Conservation (phyloP, 2,113 vertebrate species). For the Eolophus roseicapilla region DNA sequence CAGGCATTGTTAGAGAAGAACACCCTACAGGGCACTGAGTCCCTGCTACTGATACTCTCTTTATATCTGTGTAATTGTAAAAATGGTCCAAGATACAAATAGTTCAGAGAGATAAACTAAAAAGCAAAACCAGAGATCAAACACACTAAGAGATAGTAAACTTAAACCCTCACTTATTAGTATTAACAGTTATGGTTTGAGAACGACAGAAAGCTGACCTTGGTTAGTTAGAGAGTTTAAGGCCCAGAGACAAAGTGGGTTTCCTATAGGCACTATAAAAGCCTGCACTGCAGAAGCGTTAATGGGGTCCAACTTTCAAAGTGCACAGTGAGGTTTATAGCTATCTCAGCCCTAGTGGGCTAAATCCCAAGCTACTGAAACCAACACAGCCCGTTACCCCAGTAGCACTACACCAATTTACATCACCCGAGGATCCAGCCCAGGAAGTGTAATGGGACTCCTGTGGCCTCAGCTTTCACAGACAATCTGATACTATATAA, state of each 20-base stretch:
- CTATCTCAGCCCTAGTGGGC: not conserved
- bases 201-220: not conserved
- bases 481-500: slow-evolving; percentile 30
- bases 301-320: slow-evolving; percentile 3
- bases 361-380: slow-evolving; percentile 29
- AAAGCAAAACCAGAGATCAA: not conserved
- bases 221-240: not conserved
- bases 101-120: not conserved
- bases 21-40: not conserved
- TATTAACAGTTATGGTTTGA: slow-evolving; percentile 18
- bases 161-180: not conserved
- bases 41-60: not conserved
- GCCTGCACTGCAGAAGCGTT: not conserved
- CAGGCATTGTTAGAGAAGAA: not conserved
- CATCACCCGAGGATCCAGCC: not conserved
- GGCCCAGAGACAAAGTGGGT: not conserved
- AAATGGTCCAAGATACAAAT: not conserved
- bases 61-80: not conserved
- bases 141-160: not conserved
- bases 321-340: slow-evolving; percentile 23
- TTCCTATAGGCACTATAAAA: slow-evolving; percentile 39
- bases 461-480: slow-evolving; percentile 40
- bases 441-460: slow-evolving; percentile 17
- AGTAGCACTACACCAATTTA: not conserved
- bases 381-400: not conserved